A percentile compares a stretch with the other conserved stretches of the same genome.
Evolutionary conservation across 2,888 invertebrate species (phyloP).

Genomic region (Drosophila ochracea): DNA sequence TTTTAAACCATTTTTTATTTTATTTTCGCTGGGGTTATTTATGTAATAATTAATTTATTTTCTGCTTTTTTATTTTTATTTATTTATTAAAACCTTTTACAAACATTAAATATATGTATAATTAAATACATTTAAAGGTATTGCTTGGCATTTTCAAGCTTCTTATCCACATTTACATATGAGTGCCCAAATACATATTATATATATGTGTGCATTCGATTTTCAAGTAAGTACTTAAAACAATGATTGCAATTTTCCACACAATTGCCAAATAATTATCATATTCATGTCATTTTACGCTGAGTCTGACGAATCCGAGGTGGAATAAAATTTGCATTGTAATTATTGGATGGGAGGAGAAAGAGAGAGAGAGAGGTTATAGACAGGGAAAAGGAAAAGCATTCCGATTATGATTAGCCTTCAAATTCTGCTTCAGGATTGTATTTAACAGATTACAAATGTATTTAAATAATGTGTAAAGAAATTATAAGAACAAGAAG

Average conservation of each 20-base stretch:
- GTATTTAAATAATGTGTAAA: neutral
- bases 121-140: neutral
- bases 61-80: neutral
- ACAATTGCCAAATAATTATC: slow-evolving; percentile 62
- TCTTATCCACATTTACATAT: neutral
- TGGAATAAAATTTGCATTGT: slow-evolving; percentile 7
- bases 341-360: neutral
- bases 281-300: slow-evolving; percentile 48
- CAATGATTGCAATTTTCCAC: slow-evolving; percentile 62
- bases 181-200: neutral
- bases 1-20: neutral
- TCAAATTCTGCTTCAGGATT: neutral
- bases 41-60: neutral
- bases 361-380: too few relatives aligned
- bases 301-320: slow-evolving; percentile 44
- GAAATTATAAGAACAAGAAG: neutral
- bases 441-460: neutral
- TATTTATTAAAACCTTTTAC: neutral
- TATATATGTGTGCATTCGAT: slow-evolving; percentile 29
- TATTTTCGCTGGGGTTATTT: neutral
- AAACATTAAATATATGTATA: neutral
- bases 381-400: neutral
- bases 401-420: neutral
- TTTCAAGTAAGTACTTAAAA: slow-evolving; percentile 44
- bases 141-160: neutral